Percentiles rank a stretch among this genome's conserved stretches.
phyloP scores from a whole-genome alignment of 1,140 invertebrate genomes.

The Ganaspis sp. region DNA sequence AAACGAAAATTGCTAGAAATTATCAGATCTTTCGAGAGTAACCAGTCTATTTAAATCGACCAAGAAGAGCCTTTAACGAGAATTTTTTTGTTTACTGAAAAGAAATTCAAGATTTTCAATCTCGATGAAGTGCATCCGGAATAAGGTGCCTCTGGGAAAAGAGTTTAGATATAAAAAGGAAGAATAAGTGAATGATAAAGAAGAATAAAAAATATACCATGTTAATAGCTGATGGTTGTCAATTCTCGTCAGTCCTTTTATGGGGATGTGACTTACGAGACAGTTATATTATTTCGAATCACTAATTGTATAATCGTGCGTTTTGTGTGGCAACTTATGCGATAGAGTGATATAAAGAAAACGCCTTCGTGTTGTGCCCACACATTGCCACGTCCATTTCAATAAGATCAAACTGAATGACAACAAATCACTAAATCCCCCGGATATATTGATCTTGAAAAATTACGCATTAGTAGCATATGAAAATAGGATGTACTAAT shows the following conservation, averaged over 20 bases:
- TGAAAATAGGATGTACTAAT: no score
- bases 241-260: neutral
- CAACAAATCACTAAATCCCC: conserved; percentile 5
- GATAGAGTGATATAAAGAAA: neutral
- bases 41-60: neutral
- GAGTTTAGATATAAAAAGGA: conserved; percentile 35
- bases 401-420: conserved; percentile 19
- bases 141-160: conserved; percentile 23
- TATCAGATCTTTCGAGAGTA: neutral
- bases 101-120: neutral
- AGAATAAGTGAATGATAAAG: conserved; percentile 36
- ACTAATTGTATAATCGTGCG: conserved; percentile 59
- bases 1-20: no score
- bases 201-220: conserved; percentile 42
- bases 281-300: conserved; percentile 53
- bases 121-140: conserved; percentile 29
- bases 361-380: neutral
- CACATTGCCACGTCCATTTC: neutral
- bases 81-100: neutral
- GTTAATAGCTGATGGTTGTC: neutral
- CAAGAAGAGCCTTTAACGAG: neutral
- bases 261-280: conserved; percentile 40
- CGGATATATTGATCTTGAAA: neutral
- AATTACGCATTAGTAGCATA: neutral
- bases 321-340: conserved; percentile 35